phyloP scores from a whole-genome alignment of 2,797 vertebrate genomes.

The Simalia tracyae region DNA sequence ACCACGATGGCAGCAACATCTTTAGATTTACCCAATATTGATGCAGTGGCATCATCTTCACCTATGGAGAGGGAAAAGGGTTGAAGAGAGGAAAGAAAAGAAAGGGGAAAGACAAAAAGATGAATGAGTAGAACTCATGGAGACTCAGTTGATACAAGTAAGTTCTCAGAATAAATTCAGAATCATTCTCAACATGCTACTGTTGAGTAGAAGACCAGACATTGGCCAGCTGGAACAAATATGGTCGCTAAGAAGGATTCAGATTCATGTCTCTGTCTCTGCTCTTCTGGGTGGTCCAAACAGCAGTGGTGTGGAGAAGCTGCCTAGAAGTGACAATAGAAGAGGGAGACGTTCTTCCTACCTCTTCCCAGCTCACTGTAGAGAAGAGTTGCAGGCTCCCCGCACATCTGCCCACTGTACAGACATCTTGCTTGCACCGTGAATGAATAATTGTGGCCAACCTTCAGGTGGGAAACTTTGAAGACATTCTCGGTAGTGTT shows the following conservation, averaged over 20 bases:
- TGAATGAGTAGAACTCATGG: background rate
- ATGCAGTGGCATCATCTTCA: slow-evolving; percentile 55
- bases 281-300: background rate
- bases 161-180: background rate
- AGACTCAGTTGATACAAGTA: background rate
- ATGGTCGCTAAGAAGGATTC: background rate
- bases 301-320: background rate
- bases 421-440: slow-evolving; percentile 91
- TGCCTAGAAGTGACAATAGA: background rate
- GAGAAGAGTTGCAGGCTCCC: slow-evolving; percentile 86
- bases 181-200: background rate
- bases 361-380: slow-evolving; percentile 82
- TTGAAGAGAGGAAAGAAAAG: accelerated
- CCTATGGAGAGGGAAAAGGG: slow-evolving; percentile 62
- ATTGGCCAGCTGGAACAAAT: background rate
- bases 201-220: background rate
- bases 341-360: slow-evolving; percentile 43
- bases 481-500: slow-evolving; percentile 95
- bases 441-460: slow-evolving; percentile 94
- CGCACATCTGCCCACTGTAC: slow-evolving; percentile 87
- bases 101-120: background rate
- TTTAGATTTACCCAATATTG: slow-evolving; percentile 53
- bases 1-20: slow-evolving; percentile 92
- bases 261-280: background rate
- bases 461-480: slow-evolving; percentile 85